Evolutionary conservation across 1,140 invertebrate species (phyloP), one percentile per base, ranked within the genome.

Genomic region (Ptiloglossa arizonensis): DNA sequence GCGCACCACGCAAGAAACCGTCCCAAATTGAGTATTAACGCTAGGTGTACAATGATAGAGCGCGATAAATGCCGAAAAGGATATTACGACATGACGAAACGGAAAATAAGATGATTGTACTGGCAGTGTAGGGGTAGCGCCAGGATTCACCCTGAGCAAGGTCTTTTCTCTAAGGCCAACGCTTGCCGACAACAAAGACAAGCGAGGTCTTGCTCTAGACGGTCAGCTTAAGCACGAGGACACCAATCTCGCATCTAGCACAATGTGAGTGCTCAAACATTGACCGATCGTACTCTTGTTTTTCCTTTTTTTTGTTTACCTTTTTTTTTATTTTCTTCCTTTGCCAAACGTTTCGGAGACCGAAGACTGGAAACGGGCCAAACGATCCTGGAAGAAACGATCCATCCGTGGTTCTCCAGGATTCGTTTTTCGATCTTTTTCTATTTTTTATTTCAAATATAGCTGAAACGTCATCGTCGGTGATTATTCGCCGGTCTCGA

Each of bases 211-310:
- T 79, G 99, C 99, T 72, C 94, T 99, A 72, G 99, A 99, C 92
- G 99, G 99, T 52, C 98, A 99, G 93, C 95, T 99, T 86, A 99
- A 99, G 92, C 98, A 99, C 93, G 99, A 99, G 94, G 99, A 99
- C 94, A 99, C 99, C 89, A 99, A 99, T 94, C 95, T 99, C 86
- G 98, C 97, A 79, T 98, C 97, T 76, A 97, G 97, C 85, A 98
- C 97, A 87, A 96, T 98, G 96, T 97, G 95, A 96, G 96, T 90
- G 90, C 88, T 89, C 87, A 77, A 81, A 69, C 50, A 79, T 86
- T 83, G 84, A 79, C 79, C 86, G 84, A 44, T 13, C 84, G 79
- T 67, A 68, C 41, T 41, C 46, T 74, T 63, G 67, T 59, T 62
- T 57, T n/a, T n/a, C n/a, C n/a, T n/a, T n/a, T n/a, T n/a, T n/a